Conservation (phyloP, 2,888 invertebrate genomes). For the Lochmaea crataegi region DNA sequence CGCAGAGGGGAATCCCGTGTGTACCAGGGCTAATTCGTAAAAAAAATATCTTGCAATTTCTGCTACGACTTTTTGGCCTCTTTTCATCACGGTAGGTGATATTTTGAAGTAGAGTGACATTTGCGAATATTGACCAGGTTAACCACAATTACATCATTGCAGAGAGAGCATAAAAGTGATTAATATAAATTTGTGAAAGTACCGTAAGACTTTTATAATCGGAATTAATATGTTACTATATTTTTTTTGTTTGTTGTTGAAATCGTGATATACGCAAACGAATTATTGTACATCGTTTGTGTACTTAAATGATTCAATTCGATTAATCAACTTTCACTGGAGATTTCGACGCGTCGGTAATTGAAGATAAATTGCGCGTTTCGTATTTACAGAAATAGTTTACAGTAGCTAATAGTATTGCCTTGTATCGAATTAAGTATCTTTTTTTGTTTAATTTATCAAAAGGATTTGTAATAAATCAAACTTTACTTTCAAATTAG, state of each 20-base stretch:
- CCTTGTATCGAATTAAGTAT: no score
- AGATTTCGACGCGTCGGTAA: not conserved
- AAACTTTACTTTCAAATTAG: no score
- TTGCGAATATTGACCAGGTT: not conserved
- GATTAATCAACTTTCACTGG: slow-evolving; percentile 3
- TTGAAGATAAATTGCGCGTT: not conserved
- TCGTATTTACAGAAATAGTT: not conserved
- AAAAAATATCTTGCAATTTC: no score
- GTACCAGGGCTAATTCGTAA: no score
- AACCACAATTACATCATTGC: not conserved
- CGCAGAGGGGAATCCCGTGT: no score
- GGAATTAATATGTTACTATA: not conserved
- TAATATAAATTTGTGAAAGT: not conserved
- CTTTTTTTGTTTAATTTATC: no score
- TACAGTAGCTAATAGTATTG: not conserved
- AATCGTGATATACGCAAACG: slow-evolving; percentile 4
- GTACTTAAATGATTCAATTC: not conserved
- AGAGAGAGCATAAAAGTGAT: not conserved
- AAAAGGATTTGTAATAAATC: no score
- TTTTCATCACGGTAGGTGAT: no score
- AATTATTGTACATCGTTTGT: not conserved
- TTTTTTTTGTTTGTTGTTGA: not conserved
- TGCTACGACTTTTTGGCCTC: no score
- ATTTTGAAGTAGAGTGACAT: no score
- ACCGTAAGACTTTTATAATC: not conserved